Base-by-base conservation (phyloP, 37 sponge, comb jelly and placozoan species). In the Beroe forskalii region DNA sequence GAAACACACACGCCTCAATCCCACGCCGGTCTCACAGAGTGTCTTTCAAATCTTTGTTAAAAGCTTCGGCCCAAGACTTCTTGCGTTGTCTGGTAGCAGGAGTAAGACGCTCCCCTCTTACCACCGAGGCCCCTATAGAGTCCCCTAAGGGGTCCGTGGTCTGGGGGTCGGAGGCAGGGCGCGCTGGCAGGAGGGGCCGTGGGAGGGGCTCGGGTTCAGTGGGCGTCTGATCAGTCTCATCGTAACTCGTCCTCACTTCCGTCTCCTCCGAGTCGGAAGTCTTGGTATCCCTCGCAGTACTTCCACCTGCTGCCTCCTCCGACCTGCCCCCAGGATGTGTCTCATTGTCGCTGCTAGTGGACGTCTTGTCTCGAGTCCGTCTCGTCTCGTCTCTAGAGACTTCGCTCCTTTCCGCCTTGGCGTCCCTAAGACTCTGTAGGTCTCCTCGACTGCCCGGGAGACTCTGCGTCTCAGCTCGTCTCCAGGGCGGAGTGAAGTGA, bases 51-150 rank as follows among this genome's bases (percentile, higher is more conserved):
- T 48, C 55, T 12, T 48, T 48, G 12, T 48, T 48, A 12, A 48
- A 48, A 32, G 37, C 72, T 17, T 69, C 33, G 38, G 32, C 72
- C 72, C 72, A 69, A 0, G 72, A 69, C 38, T 69, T 69, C 39
- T 69, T 69, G 6, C 72, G 27, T 27, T 69, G 72, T 35, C 72
- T 31, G 4, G 17, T 69, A 37, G 72, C 35, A 37, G 72, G 72
- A 14, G 27, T 69, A 6, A 69, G 72, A 69, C 32, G 72, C 37
- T 69, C 72, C 0, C 72, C 72, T 37, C 72, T 31, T 1, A 69
- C 39, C 12, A 32, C 72, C 1, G 72, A 69, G 72, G 12, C 39
- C 9, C 33, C 55, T 12, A 48, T 48, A 17, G 55, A 12, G 6
- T 6, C 55, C 55, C 55, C 12, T 12, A 48, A 12, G 6, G 55